phyloP scores from a whole-genome alignment of 2,113 vertebrate genomes.

The Hippoglossus stenolepis region DNA sequence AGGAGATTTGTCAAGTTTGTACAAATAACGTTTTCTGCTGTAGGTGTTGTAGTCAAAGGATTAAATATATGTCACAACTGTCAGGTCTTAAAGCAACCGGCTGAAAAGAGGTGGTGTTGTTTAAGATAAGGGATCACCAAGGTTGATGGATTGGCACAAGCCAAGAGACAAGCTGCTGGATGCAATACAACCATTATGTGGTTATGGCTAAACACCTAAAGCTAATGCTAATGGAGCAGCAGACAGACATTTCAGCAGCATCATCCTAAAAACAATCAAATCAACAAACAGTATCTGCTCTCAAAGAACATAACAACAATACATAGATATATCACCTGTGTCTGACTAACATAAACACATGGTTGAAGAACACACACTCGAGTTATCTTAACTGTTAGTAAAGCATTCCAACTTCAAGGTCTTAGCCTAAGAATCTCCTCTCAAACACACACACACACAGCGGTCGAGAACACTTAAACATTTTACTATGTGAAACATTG shows the following conservation, averaged over 20 bases:
- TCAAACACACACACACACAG: neutral
- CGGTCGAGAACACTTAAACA: neutral
- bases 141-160: no score
- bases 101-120: no score
- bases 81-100: no score
- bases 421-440: conserved; percentile 6
- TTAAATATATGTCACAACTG: no score
- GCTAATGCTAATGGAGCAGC: neutral
- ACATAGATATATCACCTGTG: neutral
- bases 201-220: neutral
- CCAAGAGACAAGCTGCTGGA: no score
- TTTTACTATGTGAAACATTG: no score
- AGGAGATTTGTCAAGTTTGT: no score
- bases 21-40: no score
- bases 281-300: neutral
- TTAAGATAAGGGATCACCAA: no score
- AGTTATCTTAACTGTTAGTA: conserved; percentile 42
- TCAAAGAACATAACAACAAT: neutral
- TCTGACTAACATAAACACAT: conserved; percentile 1
- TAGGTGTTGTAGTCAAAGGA: no score
- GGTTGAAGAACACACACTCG: neutral
- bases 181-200: neutral
- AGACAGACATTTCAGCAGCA: neutral
- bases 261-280: neutral
- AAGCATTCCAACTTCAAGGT: conserved; percentile 62